A percentile compares a stretch with the other conserved stretches of the same genome.
Conservation (phyloP, 2,888 invertebrate species). For the Monopis laevigella region DNA sequence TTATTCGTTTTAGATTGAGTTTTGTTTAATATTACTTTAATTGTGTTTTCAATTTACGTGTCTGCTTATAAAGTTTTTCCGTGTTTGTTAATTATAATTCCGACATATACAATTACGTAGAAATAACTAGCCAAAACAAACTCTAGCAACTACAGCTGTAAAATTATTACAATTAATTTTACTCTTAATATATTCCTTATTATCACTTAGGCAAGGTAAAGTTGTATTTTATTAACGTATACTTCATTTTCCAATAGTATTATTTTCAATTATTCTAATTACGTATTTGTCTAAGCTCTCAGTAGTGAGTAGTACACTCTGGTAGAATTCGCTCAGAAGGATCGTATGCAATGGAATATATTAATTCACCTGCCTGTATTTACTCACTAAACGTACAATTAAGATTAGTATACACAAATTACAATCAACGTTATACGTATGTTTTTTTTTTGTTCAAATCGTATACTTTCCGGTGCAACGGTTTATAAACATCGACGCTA, state of each 20-base stretch:
- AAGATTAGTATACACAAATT: slow-evolving; percentile 63
- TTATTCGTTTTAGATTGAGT: no score
- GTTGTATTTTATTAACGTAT: slow-evolving; percentile 58
- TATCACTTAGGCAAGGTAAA: slow-evolving; percentile 68
- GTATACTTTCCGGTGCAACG: slow-evolving; percentile 65
- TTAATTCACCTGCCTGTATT: slow-evolving; percentile 30
- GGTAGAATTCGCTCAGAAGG: not conserved
- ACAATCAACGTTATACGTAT: slow-evolving; percentile 66
- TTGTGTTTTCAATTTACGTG: no score
- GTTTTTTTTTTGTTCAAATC: slow-evolving; percentile 54
- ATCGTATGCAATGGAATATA: not conserved
- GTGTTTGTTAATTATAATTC: no score
- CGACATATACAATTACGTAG: no score
- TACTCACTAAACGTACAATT: slow-evolving; percentile 39
- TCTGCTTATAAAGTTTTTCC: no score
- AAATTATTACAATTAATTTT: slow-evolving; percentile 64
- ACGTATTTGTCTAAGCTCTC: slow-evolving; percentile 55
- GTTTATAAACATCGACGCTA: slow-evolving; percentile 41
- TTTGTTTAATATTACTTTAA: no score
- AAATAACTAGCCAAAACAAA: slow-evolving; percentile 16
- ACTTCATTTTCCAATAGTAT: slow-evolving; percentile 62
- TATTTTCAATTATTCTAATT: slow-evolving; percentile 47
- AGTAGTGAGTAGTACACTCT: slow-evolving; percentile 17
- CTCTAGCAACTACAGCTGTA: slow-evolving; percentile 57
- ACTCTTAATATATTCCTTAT: slow-evolving; percentile 61